Evolutionary conservation across 2,113 vertebrate species (phyloP), one percentile per base, ranked within the genome.

Genomic region (Terrapene triunguis): DNA sequence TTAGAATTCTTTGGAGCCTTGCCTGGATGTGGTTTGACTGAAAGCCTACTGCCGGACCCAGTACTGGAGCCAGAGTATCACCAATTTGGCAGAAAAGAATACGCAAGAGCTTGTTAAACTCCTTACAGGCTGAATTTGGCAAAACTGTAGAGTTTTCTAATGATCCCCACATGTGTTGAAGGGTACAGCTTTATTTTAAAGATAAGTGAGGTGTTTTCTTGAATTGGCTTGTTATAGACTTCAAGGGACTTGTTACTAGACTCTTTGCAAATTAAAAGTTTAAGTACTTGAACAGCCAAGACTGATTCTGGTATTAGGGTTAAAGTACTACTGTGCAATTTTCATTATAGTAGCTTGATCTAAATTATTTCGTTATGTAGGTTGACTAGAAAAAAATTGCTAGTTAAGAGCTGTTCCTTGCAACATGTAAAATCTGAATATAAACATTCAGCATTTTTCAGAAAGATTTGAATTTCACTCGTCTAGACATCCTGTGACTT

Each of bases 31-130:
- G n/a, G 35, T 87, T 93, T 17, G 82, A 25, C 6, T 50, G 47
- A 72, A 91, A 76, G 53, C 8, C 24, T 74, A 83, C 1, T 10
- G 1, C 65, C 10, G 2, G 24, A 42, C 87, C 10, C 7, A 38
- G 6, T 87, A 10, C 6, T 80, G 53, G 22, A 22, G 80, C 85
- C 7, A 35, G 10, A 3, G 16, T 0, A 2, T 44, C 91, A 1
- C 35, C 29, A 50, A 0, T 10, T 59, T 93, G 38, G 11, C 1
- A 1, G 5, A 0, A 87, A 35, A 85, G 29, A 85, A n/a, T n/a
- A 24, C 25, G 2, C 50, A 22, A 0, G 7, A 1, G 1, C 9
- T 87, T 0, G 1, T 38, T 11, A 94, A n/a, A 0, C 4, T 91
- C 17, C 2, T 0, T 44, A 44, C 4, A 2, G 4, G 2, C 8